Evolutionary conservation across 2,113 vertebrate genomes (phyloP).

Genomic region (Gobiocypris rarus): DNA sequence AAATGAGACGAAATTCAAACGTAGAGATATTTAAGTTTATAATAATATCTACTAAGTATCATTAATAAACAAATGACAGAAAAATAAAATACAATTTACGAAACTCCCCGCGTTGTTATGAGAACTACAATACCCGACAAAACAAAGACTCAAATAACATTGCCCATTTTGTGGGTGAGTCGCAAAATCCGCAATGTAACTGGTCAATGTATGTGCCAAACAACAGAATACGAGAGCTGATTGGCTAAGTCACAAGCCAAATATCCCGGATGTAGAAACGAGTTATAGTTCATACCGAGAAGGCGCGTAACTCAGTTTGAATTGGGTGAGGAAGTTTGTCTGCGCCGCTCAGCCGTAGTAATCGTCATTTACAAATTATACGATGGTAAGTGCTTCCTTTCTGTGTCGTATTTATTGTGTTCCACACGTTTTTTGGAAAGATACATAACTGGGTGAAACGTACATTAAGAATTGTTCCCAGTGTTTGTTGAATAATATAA

Average conservation of each 20-base stretch:
- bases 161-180: background rate
- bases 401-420: fast-evolving
- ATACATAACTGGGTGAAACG: background rate
- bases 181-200: background rate
- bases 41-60: too few species aligned
- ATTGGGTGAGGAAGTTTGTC: conserved; percentile 30
- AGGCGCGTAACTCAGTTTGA: conserved; percentile 59
- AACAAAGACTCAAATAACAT: background rate
- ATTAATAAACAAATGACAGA: too few species aligned
- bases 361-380: background rate
- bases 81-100: too few species aligned
- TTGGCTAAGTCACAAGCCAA: conserved; percentile 24
- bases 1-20: too few species aligned
- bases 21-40: too few species aligned
- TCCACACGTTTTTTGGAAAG: too few species aligned
- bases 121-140: conserved; percentile 11
- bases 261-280: conserved; percentile 50
- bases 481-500: background rate
- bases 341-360: background rate
- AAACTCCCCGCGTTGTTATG: background rate
- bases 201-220: background rate
- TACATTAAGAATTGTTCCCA: background rate
- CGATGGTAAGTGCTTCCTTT: conserved; percentile 39
- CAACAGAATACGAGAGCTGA: background rate
- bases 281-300: conserved; percentile 40